Percentiles rank a stretch among this genome's conserved stretches.
phyloP scores from a whole-genome alignment of 2,888 invertebrate genomes.

The Megalurothrips usitatus region DNA sequence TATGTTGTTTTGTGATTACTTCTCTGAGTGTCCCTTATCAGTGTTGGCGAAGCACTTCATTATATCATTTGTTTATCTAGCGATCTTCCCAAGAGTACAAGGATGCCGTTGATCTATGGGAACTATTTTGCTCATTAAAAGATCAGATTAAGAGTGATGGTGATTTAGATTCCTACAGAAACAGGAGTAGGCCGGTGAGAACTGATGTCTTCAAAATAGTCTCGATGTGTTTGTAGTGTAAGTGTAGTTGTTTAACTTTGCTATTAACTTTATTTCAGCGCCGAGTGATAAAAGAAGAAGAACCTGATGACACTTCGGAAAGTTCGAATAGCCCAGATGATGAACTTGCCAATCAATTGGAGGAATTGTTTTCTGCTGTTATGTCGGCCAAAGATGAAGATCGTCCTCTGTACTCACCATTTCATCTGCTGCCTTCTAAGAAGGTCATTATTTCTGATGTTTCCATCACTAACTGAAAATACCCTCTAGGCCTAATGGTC shows the following conservation, averaged over 20 bases:
- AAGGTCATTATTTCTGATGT: constrained; percentile 51
- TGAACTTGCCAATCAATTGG: constrained; percentile 70
- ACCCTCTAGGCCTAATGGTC: not conserved
- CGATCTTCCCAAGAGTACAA: constrained; percentile 76
- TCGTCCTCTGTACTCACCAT: constrained; percentile 78
- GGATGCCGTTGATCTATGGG: constrained; percentile 86
- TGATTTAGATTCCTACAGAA: not conserved
- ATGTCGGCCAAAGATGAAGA: constrained; percentile 79
- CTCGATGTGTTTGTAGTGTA: no score
- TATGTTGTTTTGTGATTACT: constrained; percentile 39
- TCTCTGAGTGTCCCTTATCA: constrained; percentile 31
- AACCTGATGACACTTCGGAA: constrained; percentile 40
- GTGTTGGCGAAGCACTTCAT: not conserved
- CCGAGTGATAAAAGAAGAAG: constrained; percentile 38
- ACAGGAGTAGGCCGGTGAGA: constrained; percentile 39
- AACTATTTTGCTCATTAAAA: constrained; percentile 58
- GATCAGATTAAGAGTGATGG: constrained; percentile 50
- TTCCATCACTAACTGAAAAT: not conserved
- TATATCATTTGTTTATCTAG: constrained; percentile 45
- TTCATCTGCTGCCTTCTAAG: constrained; percentile 87
- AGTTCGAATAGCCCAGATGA: constrained; percentile 49
- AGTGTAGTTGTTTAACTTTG: no score
- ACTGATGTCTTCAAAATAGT: not conserved
- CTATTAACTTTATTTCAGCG: not conserved
- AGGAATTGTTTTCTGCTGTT: constrained; percentile 83